Evolutionary conservation across 2,888 invertebrate genomes (phyloP), one percentile per base, ranked within the genome.

Genomic region (Tetragnatha montana): DNA sequence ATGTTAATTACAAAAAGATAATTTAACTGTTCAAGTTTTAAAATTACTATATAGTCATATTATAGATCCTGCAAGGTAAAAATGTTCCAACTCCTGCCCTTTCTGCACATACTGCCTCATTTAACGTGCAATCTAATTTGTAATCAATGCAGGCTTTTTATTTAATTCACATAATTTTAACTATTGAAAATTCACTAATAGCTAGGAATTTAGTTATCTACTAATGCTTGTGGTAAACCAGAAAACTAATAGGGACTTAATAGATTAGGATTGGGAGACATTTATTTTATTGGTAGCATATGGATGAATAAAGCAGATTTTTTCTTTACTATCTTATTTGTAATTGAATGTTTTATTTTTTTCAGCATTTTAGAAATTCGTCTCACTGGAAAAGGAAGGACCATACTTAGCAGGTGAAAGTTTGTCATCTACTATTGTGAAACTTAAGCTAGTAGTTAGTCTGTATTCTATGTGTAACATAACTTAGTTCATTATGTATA

Each of bases 381-480:
- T 74, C 60, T 19, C 12, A 47, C 12, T 49, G 35, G 69, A 51
- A 47, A 85, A 73, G 74, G 81, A 47, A 71, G 89, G 89, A 89
- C 76, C 89, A 75, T 80, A 68, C 78, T 76, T 21, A 60, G 85
- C 85, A 85, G 89, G 85, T 85, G 85, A 89, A 50, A 73, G 71
- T 89, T 85, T 81, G 75, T 76, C 84, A 89, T 89, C 84, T 86
- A 80, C 71, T 89, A 76, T 81, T 88, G 88, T 80, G 60, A 89
- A 85, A 68, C 19, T 70, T 71, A 60, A 68, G 80, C 74, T 76
- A 79, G 47, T 80, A 86, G 73, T 73, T 85, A 85, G 79, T 84
- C 49, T 71, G 76, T 81, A 21, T 49, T 60, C 73, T 82, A 60
- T 78, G 21, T 76, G 69, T 69, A 76, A 47, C 83, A 84, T 84